phyloP scores from a whole-genome alignment of 2,888 invertebrate genomes.

The Cynaeus angustus region DNA sequence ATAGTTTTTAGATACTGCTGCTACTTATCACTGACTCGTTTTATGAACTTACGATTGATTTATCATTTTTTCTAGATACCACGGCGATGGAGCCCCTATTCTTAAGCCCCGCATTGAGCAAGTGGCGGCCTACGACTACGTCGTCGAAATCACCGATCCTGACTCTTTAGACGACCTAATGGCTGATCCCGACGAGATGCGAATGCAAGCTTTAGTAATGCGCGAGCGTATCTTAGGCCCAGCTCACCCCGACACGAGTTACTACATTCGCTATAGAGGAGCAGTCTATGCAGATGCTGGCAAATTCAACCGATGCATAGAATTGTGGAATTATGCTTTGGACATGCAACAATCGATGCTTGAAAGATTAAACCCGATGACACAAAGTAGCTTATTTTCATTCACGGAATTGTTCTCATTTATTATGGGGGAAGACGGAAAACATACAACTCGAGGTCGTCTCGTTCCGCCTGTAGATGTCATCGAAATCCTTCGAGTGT shows the following conservation, averaged over 20 bases:
- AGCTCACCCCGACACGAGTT: conserved; percentile 97
- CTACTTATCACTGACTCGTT: too few relatives aligned
- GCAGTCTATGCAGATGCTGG: conserved; percentile 92
- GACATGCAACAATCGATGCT: conserved; percentile 96
- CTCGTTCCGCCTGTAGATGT: conserved; percentile 86
- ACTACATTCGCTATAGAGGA: conserved; percentile 89
- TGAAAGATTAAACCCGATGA: conserved; percentile 94
- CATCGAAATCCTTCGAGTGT: conserved; percentile 87
- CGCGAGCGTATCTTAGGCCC: conserved; percentile 92
- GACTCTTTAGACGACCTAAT: conserved; percentile 89
- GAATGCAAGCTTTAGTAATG: conserved; percentile 95
- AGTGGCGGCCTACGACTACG: conserved; percentile 92
- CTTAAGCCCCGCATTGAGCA: conserved; percentile 81
- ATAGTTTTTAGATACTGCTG: too few relatives aligned
- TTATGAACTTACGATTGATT: too few relatives aligned
- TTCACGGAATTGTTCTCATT: conserved; percentile 96
- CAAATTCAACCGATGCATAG: conserved; percentile 92
- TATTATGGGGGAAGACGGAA: conserved; percentile 91
- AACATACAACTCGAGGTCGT: conserved; percentile 72
- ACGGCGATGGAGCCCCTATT: conserved; percentile 77
- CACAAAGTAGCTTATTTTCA: conserved; percentile 93
- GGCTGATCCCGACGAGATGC: conserved; percentile 95
- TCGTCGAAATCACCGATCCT: conserved; percentile 85
- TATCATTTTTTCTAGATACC: conserved; percentile 63
- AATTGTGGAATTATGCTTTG: conserved; percentile 96